Evolutionary conservation across 2,888 invertebrate species (phyloP).

Genomic region (Thumatha senex): DNA sequence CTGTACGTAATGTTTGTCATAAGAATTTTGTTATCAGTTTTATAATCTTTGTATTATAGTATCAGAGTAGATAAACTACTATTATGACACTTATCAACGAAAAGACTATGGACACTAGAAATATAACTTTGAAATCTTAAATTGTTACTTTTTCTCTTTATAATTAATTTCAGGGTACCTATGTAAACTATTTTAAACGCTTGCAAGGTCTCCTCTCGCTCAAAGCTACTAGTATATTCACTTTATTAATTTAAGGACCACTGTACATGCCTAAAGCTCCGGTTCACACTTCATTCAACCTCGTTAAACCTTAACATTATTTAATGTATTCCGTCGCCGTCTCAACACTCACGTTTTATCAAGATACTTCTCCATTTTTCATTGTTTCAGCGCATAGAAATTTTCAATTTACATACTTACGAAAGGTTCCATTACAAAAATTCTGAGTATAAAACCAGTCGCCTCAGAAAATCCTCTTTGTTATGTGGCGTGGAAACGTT

Average conservation of each 20-base stretch:
- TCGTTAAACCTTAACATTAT: constrained; percentile 54
- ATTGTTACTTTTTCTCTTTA: neutral
- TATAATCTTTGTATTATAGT: no score
- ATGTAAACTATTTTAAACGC: neutral
- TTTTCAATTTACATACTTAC: constrained; percentile 69
- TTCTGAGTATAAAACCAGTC: constrained; percentile 51
- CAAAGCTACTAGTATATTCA: constrained; percentile 35
- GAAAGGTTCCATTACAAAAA: constrained; percentile 59
- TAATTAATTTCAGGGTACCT: neutral
- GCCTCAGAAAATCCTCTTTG: constrained; percentile 47
- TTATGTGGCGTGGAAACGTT: constrained; percentile 36
- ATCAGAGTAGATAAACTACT: no score
- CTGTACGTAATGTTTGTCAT: no score
- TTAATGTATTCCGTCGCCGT: constrained; percentile 35
- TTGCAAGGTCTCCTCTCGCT: constrained; percentile 24
- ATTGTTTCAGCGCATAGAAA: constrained; percentile 49
- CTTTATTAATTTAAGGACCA: constrained; percentile 51
- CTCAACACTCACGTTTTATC: constrained; percentile 43
- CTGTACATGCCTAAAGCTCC: constrained; percentile 20
- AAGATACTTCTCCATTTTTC: constrained; percentile 47
- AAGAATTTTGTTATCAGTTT: no score
- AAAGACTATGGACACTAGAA: no score
- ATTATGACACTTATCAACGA: no score
- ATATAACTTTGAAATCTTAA: no score
- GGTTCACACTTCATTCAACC: constrained; percentile 32